Percentiles rank a stretch among this genome's conserved stretches.
phyloP scores from a whole-genome alignment of 2,888 invertebrate species.

The Drosophila pseudotalamancana region DNA sequence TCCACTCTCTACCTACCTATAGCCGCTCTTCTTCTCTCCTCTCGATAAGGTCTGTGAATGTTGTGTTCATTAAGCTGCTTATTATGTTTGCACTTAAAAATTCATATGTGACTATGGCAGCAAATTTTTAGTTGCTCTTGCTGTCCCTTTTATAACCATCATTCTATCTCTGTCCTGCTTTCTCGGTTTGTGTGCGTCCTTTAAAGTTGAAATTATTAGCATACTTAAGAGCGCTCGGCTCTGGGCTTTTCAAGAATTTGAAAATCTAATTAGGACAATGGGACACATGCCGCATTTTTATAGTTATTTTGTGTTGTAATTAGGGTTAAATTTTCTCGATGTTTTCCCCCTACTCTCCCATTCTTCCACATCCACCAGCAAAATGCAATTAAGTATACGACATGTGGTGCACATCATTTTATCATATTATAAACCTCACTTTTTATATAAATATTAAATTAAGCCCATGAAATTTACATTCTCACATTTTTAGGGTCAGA shows the following conservation, averaged over 20 bases:
- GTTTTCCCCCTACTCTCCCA: neutral
- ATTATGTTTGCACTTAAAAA: slow-evolving; percentile 80
- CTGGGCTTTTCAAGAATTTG: slow-evolving; percentile 43
- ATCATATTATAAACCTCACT: slow-evolving; percentile 10
- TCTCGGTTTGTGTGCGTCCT: slow-evolving; percentile 9
- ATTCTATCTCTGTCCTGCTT: neutral
- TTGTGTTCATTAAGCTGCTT: slow-evolving; percentile 76
- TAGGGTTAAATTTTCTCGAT: slow-evolving; percentile 32
- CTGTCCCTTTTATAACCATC: neutral
- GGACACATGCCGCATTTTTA: slow-evolving; percentile 39
- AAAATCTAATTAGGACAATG: slow-evolving; percentile 55
- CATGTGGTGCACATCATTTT: slow-evolving; percentile 45
- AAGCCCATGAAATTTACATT: slow-evolving; percentile 44
- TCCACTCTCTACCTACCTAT: too few species aligned
- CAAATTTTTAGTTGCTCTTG: slow-evolving; percentile 47
- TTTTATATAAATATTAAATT: slow-evolving; percentile 68
- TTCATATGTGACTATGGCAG: slow-evolving; percentile 74
- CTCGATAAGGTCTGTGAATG: slow-evolving; percentile 29
- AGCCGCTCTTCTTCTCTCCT: neutral
- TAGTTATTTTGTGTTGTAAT: slow-evolving; percentile 49
- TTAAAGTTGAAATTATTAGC: slow-evolving; percentile 68
- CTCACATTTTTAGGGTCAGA: slow-evolving; percentile 20
- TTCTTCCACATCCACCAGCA: slow-evolving; percentile 3
- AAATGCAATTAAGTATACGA: slow-evolving; percentile 71
- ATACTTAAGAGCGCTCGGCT: slow-evolving; percentile 60